Conservation (phyloP, 2,797 vertebrate species). For the Rhadinocentrus ornatus region DNA sequence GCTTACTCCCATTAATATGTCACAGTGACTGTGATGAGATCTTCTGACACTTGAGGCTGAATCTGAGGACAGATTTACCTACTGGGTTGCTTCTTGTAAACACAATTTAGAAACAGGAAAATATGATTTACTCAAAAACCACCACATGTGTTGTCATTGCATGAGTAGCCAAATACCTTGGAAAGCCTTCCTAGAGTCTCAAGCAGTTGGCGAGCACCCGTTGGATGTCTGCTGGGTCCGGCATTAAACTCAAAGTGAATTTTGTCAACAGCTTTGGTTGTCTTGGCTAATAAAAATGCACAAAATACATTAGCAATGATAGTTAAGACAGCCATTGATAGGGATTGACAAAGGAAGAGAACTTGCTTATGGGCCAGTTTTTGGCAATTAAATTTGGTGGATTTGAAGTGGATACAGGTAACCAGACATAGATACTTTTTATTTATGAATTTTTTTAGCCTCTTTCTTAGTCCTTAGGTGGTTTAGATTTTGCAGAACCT, state of each 20-base stretch:
- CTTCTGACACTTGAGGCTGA: slow-evolving; percentile 35
- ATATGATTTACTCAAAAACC: slow-evolving; percentile 14
- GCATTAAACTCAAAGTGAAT: slow-evolving; percentile 78
- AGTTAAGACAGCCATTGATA: not conserved
- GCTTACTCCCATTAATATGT: slow-evolving; percentile 36
- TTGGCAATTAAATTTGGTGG: too few relatives aligned
- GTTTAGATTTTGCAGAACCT: too few relatives aligned
- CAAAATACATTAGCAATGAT: slow-evolving; percentile 2
- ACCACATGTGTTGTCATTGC: slow-evolving; percentile 37
- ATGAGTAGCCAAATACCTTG: slow-evolving; percentile 67
- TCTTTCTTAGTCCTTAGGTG: too few relatives aligned
- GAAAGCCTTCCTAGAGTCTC: slow-evolving; percentile 56
- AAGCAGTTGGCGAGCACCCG: slow-evolving; percentile 56
- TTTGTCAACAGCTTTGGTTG: slow-evolving; percentile 74
- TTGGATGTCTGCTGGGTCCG: slow-evolving; percentile 30
- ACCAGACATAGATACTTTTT: too few relatives aligned
- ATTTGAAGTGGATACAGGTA: too few relatives aligned
- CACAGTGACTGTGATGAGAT: slow-evolving; percentile 7
- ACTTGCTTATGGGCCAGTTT: not conserved
- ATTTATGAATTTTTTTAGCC: too few relatives aligned
- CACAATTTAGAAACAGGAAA: slow-evolving; percentile 34
- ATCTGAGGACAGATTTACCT: slow-evolving; percentile 23
- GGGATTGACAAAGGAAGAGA: not conserved
- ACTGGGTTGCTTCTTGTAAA: slow-evolving; percentile 54
- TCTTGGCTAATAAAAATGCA: slow-evolving; percentile 61